Base-by-base conservation (phyloP, 2,797 vertebrate genomes). In the Malurus leucopterus region DNA sequence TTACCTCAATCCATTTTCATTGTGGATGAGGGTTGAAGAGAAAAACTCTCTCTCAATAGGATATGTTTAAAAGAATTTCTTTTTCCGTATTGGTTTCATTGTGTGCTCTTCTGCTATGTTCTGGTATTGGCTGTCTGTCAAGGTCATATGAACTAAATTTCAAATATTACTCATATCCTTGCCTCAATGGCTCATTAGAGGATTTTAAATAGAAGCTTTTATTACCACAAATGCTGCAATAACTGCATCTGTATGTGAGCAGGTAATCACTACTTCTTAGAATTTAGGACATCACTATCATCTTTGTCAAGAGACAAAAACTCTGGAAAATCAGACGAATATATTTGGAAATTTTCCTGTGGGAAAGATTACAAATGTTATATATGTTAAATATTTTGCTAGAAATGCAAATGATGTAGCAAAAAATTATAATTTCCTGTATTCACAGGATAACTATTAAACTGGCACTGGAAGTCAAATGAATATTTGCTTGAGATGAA, bases 171-270 rank as follows among this genome's bases (percentile, higher is more conserved):
- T 84, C 71, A 78, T 84, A 94, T 93, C n/a, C 61, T 76, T 88
- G 69, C 90, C 88, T 92, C 92, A 93, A 93, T 90, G 64, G 26
- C 69, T 96, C 87, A 94, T 95, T 96, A 92, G 90, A 83, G 75
- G 36, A 67, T 95, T 95, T 64, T 84, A 92, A 87, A 89, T 83
- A 92, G 78, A 87, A 82, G 24, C 26, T 80, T 88, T 90, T 95
- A 88, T 92, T 93, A 70, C 36, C 47, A 91, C 34, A 83, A 71
- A 40, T 36, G 49, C 55, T 87, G 46, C 62, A 90, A 82, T 61
- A 3, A 70, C 90, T 92, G 27, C 51, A 92, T 89, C 65, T 93
- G 59, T 73, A 69, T 83, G 67, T 77, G 71, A 91, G 76, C 59
- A 75, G 63, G 38, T 93, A 78, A 95, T 29, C 82, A 26, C 70